A percentile compares a stretch with the other conserved stretches of the same genome.
Evolutionary conservation across 2,113 vertebrate species (phyloP).

Genomic region (Cinclus cinclus): DNA sequence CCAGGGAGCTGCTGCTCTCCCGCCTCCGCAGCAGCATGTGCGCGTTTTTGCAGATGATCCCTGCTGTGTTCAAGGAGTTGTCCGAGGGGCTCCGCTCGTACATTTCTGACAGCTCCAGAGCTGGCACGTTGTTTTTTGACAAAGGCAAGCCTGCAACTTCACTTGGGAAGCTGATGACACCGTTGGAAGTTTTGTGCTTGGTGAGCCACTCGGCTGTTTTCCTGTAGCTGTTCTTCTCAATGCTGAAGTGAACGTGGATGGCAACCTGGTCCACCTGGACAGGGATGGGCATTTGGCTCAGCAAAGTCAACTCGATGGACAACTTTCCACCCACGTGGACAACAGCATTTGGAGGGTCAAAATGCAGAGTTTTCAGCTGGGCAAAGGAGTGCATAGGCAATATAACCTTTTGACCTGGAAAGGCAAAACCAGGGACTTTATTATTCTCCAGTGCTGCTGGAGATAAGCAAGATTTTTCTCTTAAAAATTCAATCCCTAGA

Average conservation of each 20-base stretch:
- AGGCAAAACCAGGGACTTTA: not conserved
- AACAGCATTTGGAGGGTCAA: slow-evolving; percentile 83
- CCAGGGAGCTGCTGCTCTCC: slow-evolving; percentile 79
- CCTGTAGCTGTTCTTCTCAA: slow-evolving; percentile 84
- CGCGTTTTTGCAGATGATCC: slow-evolving; percentile 91
- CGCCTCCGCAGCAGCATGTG: slow-evolving; percentile 89
- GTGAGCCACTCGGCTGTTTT: slow-evolving; percentile 81
- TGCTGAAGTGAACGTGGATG: slow-evolving; percentile 85
- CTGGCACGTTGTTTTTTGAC: slow-evolving; percentile 53
- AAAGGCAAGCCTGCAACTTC: slow-evolving; percentile 23
- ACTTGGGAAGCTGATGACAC: slow-evolving; percentile 78
- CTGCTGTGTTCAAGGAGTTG: slow-evolving; percentile 81
- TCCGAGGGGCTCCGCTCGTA: slow-evolving; percentile 90
- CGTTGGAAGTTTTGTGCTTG: slow-evolving; percentile 77
- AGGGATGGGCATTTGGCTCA: slow-evolving; percentile 87
- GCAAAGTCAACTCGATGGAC: slow-evolving; percentile 83
- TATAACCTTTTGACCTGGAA: slow-evolving; percentile 77
- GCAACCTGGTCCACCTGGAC: slow-evolving; percentile 85
- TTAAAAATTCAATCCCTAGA: not conserved
- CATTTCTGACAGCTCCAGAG: slow-evolving; percentile 85
- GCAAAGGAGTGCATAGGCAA: slow-evolving; percentile 88
- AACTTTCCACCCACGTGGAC: slow-evolving; percentile 88
- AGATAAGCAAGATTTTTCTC: not conserved
- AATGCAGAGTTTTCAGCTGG: slow-evolving; percentile 84
- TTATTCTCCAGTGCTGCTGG: not conserved